Percentiles rank a stretch among this genome's conserved stretches.
phyloP scores from a whole-genome alignment of 1,140 invertebrate species.

The Bombus affinis region DNA sequence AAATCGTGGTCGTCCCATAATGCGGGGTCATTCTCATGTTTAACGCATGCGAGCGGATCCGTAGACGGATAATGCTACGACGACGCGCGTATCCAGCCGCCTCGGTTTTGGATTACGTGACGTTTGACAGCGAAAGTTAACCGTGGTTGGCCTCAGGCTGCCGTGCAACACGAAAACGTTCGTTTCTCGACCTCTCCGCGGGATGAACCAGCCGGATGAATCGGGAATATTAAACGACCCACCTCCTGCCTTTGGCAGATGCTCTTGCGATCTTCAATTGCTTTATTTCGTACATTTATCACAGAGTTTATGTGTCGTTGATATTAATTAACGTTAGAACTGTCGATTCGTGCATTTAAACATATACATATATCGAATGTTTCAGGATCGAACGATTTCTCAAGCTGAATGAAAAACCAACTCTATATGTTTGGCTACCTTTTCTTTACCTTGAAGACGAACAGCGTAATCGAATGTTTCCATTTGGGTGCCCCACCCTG shows the following conservation, averaged over 20 bases:
- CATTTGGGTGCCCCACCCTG: background rate
- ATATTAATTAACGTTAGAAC: background rate
- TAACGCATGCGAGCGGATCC: constrained; percentile 30
- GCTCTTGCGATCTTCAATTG: background rate
- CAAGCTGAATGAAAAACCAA: too few relatives aligned
- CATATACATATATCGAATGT: background rate
- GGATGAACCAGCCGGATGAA: constrained; percentile 22
- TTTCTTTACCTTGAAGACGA: background rate
- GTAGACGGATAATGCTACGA: constrained; percentile 24
- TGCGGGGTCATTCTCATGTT: constrained; percentile 52
- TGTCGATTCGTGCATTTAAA: background rate
- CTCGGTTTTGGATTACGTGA: constrained; percentile 65
- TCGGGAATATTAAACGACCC: constrained; percentile 19
- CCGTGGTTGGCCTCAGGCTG: constrained; percentile 39
- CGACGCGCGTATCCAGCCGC: constrained; percentile 6
- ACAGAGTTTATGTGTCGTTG: too few relatives aligned
- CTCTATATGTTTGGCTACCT: background rate
- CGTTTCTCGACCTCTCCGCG: constrained; percentile 19
- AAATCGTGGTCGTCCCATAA: constrained; percentile 30
- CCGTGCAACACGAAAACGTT: constrained; percentile 33
- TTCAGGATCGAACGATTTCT: background rate
- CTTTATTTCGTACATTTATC: background rate
- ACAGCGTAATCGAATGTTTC: background rate
- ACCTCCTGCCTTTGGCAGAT: background rate
- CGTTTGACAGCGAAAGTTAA: constrained; percentile 75